Conservation (phyloP, 2,797 vertebrate genomes). For the Lophotriccus pileatus region DNA sequence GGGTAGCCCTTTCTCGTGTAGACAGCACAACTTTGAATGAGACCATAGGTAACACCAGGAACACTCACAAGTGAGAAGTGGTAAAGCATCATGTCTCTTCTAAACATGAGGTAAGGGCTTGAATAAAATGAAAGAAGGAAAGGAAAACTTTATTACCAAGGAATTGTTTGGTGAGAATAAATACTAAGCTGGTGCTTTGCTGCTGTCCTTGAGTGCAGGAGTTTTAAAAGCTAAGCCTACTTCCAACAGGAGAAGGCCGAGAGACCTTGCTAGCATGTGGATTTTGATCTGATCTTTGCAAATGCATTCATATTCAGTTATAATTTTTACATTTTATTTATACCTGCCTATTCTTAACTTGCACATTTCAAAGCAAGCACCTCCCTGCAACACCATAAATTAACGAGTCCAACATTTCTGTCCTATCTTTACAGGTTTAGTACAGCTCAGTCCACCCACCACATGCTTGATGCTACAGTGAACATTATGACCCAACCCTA, state of each 20-base stretch:
- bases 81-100: background rate
- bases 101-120: background rate
- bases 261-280: background rate
- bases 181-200: background rate
- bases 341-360: background rate
- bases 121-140: background rate
- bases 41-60: background rate
- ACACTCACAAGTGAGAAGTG: background rate
- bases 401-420: background rate
- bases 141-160: background rate
- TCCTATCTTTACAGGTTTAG: background rate
- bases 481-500: background rate
- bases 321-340: background rate
- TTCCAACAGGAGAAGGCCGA: background rate
- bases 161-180: background rate
- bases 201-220: background rate
- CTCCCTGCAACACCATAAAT: background rate
- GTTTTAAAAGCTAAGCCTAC: background rate
- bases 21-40: background rate
- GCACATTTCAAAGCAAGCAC: background rate
- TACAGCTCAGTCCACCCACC: background rate
- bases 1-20: background rate
- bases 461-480: background rate
- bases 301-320: background rate
- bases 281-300: background rate